Base-by-base conservation (phyloP, 1,140 invertebrate genomes). In the Paralvinella palmiformis region DNA sequence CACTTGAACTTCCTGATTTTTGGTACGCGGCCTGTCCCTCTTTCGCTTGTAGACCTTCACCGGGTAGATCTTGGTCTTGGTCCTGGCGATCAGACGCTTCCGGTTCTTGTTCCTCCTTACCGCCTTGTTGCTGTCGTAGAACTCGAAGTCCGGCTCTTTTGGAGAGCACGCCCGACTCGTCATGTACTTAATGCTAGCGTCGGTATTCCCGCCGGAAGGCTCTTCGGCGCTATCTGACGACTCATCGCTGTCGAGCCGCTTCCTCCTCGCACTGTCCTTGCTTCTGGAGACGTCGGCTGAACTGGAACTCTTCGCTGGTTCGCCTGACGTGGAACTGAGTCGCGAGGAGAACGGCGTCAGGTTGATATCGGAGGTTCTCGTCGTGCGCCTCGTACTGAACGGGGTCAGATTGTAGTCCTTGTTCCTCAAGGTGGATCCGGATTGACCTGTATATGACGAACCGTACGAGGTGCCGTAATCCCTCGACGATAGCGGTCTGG, bases 51-150 rank as follows among this genome's bases (percentile, higher is more conserved):
- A 32, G 29, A 36, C 53, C 24, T 33, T 52, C 32, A 31, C 53
- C 22, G 64, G 64, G 29, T 66, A 62, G 31, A 33, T 44, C 50
- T 66, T 66, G 22, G 64, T 66, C 50, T 66, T 66, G 41, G 58
- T 62, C 1, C 64, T 29, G 4, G 59, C 50, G 35, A 66, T 53
- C 29, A 66, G 59, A 6, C 59, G 32, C 22, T 59, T 61, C 29
- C 59, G 35, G 6, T 32, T 32, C 17, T 15, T 32, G n/a, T n/a
- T n/a, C 55, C 31, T 57, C 48, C 50, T 32, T 27, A 20, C 20
- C 15, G n/a, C 27, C 50, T 31, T 27, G 20, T 52, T 29, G 17
- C 45, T 15, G 1, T 3, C 29, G 5, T 31, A 17, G 27, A 15
- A 17, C 3, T 63, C 57, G 22, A 44, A n/a, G 56, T 65, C 63